Evolutionary conservation across 2,888 invertebrate genomes (phyloP), one percentile per base, ranked within the genome.

Genomic region (Ecliptopera silaceata): DNA sequence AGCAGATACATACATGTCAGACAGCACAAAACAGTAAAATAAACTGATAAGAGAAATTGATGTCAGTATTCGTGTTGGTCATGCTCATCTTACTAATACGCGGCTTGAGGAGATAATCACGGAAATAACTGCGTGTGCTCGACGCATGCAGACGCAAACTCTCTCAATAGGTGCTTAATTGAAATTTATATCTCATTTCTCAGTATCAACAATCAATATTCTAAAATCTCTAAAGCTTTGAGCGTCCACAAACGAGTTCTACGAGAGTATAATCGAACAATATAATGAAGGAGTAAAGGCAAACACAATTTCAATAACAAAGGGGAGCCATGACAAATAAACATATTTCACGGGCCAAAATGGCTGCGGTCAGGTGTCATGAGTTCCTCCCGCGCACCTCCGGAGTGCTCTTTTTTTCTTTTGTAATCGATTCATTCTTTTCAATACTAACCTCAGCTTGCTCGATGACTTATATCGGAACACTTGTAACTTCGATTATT

Each of bases 221-320:
- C 86, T 82, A 88, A 89, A 88, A 88, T 86, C 83, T 87, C 80
- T 74, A 72, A 77, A 77, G 81, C 88, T 83, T 86, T 80, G 83
- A 83, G 72, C 77, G 72, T 80, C 81, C 79, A 88, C 85, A 88
- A 89, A 90, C 91, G 82, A 82, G 90, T 89, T 90, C 80, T 79
- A 79, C 77, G 75, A 70, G 74, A 82, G 85, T 83, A 89, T 88
- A 89, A 88, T 87, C 89, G 87, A 87, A 91, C 88, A 91, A 90
- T 89, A 88, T 90, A 88, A 88, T 88, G 88, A 87, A 89, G 88
- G 89, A 88, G 89, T 88, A 82, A 89, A 90, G 88, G 88, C 88
- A 91, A 91, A 91, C 88, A 90, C 82, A 82, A 91, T 91, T 91
- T 90, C 86, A 90, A 91, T 91, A 89, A 91, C 91, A 91, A 90